These are phyloP conservation scores for Magallana gigas DNA, from an alignment of 1,140 invertebrate species.

Conservation along the genomic window DNA sequence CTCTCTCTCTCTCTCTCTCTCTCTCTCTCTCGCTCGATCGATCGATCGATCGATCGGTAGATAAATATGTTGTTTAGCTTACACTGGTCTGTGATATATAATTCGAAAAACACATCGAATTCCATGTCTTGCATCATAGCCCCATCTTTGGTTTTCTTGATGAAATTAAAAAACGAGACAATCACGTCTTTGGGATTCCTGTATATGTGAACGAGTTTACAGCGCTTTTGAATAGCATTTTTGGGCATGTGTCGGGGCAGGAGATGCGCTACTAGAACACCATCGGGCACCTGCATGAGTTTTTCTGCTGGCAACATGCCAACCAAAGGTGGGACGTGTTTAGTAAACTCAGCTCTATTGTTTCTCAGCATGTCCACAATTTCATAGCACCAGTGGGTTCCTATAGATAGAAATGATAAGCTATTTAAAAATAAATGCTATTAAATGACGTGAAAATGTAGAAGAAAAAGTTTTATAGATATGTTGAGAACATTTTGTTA, in stretches of 20 bases:
- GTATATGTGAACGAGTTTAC: slow-evolving; percentile 28
- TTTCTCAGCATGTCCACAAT: background rate
- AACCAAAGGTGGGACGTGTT: background rate
- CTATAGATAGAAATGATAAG: background rate
- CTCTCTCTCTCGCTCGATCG: too few species aligned
- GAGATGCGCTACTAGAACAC: background rate
- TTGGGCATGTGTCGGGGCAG: slow-evolving; percentile 13
- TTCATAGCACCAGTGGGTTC: background rate
- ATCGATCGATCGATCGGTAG: too few species aligned
- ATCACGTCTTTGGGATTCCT: slow-evolving; percentile 34
- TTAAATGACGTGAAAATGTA: too few species aligned
- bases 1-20: too few species aligned
- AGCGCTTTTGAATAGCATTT: background rate
- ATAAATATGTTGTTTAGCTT: background rate
- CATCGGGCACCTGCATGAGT: slow-evolving; percentile 6
- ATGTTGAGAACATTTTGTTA: too few species aligned
- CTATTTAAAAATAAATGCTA: too few species aligned
- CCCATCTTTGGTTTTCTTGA: slow-evolving; percentile 18
- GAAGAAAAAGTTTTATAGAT: too few species aligned
- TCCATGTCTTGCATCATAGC: background rate
- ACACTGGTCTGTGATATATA: background rate
- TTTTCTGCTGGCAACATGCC: background rate
- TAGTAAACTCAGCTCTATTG: background rate
- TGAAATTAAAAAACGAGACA: slow-evolving; percentile 14
- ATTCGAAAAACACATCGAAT: background rate